Evolutionary conservation across 2,113 vertebrate species (phyloP).

Genomic region (Lota lota): DNA sequence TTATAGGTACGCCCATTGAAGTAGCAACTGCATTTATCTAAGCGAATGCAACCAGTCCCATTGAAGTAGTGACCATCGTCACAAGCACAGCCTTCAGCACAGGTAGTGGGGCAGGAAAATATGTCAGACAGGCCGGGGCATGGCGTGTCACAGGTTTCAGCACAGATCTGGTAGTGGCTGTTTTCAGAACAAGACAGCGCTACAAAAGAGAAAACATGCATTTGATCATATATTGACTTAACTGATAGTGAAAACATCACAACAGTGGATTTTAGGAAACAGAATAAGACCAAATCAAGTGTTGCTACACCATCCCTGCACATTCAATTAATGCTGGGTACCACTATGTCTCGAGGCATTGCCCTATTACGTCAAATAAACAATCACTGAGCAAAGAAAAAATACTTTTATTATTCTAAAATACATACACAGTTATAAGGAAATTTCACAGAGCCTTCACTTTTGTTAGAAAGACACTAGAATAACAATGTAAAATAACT

Average conservation of each 20-base stretch:
- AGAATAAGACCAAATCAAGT: too few species aligned
- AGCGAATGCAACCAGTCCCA: slow-evolving; percentile 54
- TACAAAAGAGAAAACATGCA: slow-evolving; percentile 1
- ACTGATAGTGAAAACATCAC: not conserved
- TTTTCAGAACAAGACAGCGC: slow-evolving; percentile 57
- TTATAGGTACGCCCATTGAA: slow-evolving; percentile 65
- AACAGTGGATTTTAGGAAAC: too few species aligned
- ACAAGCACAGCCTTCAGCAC: slow-evolving; percentile 77
- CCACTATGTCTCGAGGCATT: too few species aligned
- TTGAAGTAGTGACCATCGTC: slow-evolving; percentile 51
- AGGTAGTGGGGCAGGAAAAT: slow-evolving; percentile 39
- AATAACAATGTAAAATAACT: too few species aligned
- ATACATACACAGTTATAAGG: too few species aligned
- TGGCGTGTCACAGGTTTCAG: slow-evolving; percentile 53
- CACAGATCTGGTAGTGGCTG: slow-evolving; percentile 72
- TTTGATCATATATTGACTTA: not conserved
- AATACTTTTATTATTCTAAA: too few species aligned
- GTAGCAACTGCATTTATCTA: slow-evolving; percentile 72
- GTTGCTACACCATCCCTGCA: too few species aligned
- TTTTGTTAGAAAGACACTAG: too few species aligned
- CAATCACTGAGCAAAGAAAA: too few species aligned
- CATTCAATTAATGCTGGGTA: too few species aligned
- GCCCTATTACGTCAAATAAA: too few species aligned
- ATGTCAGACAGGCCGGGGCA: slow-evolving; percentile 49
- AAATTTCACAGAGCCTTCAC: too few species aligned